These are phyloP conservation scores for Syrrhaptes paradoxus DNA, from an alignment of 2,113 vertebrate genomes.

Conservation along the genomic window DNA sequence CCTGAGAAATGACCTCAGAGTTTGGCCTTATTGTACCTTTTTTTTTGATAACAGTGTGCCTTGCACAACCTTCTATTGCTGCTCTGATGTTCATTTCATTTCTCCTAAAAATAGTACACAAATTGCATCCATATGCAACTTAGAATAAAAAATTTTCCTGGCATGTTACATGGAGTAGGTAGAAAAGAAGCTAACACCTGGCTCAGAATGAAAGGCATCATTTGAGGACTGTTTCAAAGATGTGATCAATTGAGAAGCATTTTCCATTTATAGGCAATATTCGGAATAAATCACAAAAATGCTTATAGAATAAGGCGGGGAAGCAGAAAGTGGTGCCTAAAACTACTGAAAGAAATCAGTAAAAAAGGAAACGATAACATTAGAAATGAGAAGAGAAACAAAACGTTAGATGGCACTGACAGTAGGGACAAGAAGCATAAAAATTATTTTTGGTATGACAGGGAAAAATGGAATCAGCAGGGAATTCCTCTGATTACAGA, in stretches of 20 bases:
- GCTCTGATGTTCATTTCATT: neutral
- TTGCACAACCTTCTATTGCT: neutral
- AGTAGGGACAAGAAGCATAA: neutral
- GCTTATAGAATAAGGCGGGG: neutral
- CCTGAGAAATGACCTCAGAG: neutral
- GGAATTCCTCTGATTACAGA: slow-evolving; percentile 27
- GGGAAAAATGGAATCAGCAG: neutral
- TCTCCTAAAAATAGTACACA: neutral
- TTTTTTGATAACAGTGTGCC: neutral
- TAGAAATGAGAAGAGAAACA: neutral
- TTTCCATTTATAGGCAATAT: neutral
- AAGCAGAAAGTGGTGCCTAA: neutral
- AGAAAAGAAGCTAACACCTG: neutral
- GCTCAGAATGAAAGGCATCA: neutral
- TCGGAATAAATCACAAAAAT: neutral
- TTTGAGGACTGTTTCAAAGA: neutral
- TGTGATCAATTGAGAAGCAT: neutral
- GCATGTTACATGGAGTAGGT: neutral
- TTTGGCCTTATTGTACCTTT: neutral
- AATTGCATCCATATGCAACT: neutral
- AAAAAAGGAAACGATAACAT: neutral
- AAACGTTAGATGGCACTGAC: neutral
- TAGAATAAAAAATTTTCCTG: neutral
- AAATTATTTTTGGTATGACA: neutral
- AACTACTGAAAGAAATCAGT: neutral